Evolutionary conservation across 2,888 invertebrate genomes (phyloP), one percentile per base, ranked within the genome.

Genomic region (Scelioninae gen. 1): DNA sequence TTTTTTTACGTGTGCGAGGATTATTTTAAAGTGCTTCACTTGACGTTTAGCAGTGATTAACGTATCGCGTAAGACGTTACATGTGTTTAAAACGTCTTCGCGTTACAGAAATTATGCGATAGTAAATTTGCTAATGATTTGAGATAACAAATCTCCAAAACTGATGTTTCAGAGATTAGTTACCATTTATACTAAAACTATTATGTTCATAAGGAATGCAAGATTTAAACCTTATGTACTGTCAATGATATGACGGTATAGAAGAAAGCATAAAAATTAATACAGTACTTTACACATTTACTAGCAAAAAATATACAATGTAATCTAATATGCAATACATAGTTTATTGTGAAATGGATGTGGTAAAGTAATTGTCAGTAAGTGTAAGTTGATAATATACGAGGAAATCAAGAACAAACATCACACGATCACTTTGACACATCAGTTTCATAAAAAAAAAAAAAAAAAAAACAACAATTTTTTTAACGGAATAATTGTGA

Each of bases 71-170:
- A 77, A 60, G 68, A 62, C 62, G 68, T 68, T 15, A 68, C 47
- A 77, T 77, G 53, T 77, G 76, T 77, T 77, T 77, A 66, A 13
- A 53, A 32, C 62, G 68, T 68, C 68, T 68, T 62, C 40, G 3
- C 45, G 15, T 13, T 62, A 62, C 47, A 29, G n/a, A n/a, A n/a
- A n/a, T n/a, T 45, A 23, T 8, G 5, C 15, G 34, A 15, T 15
- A 13, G 15, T 45, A 10, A 8, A 40, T 10, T 8, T 40, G 3
- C 10, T 11, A 10, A 40, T 8, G 3, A 5, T 40, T 8, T 40
- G 7, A 40, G 40, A 40, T 34, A 34, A 34, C 34, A 34, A 34
- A 34, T 40, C 40, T 8, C 13, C 10, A 15, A n/a, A 45, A 15
- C 45, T 13, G 13, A 8, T 5, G 45, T 13, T 51, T 31, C 31